These are phyloP conservation scores for Agrenia bidenticulata DNA, from an alignment of 2,888 invertebrate genomes.

Conservation along the genomic window DNA sequence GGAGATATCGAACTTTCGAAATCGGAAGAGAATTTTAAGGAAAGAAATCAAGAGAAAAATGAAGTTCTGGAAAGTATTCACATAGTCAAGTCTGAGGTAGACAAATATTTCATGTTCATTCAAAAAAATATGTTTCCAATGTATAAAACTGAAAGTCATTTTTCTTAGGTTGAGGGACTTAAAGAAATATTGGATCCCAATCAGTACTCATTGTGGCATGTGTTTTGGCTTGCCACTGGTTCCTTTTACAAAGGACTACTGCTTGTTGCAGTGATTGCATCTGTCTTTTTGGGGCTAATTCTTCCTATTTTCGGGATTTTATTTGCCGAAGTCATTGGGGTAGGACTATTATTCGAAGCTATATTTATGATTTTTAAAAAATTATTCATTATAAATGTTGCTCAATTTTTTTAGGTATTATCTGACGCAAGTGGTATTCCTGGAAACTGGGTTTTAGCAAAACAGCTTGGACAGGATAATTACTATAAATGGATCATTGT, in stretches of 20 bases:
- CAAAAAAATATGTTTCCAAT: too few relatives aligned
- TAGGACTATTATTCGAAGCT: too few relatives aligned
- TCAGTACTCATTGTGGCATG: neutral
- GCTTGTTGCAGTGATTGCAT: neutral
- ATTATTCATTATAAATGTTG: too few relatives aligned
- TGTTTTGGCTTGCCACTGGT: slow-evolving; percentile 2
- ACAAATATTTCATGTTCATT: too few relatives aligned
- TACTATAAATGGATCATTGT: neutral
- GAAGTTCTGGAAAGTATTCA: too few relatives aligned
- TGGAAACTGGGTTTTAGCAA: slow-evolving; percentile 13
- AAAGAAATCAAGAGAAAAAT: too few relatives aligned
- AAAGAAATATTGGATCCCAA: neutral
- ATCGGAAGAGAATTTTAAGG: neutral
- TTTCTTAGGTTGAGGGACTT: neutral
- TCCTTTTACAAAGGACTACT: slow-evolving; percentile 12
- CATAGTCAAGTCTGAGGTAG: neutral
- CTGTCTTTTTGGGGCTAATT: slow-evolving; percentile 19
- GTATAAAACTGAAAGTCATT: too few relatives aligned
- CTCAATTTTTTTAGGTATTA: neutral
- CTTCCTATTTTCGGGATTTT: slow-evolving; percentile 29
- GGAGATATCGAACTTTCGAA: neutral
- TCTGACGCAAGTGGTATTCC: slow-evolving; percentile 9
- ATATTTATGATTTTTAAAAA: neutral
- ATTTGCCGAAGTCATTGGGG: slow-evolving; percentile 21
- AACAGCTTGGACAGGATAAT: slow-evolving; percentile 2